phyloP scores from a whole-genome alignment of 2,113 vertebrate genomes.

The Ancistrus triradiatus region DNA sequence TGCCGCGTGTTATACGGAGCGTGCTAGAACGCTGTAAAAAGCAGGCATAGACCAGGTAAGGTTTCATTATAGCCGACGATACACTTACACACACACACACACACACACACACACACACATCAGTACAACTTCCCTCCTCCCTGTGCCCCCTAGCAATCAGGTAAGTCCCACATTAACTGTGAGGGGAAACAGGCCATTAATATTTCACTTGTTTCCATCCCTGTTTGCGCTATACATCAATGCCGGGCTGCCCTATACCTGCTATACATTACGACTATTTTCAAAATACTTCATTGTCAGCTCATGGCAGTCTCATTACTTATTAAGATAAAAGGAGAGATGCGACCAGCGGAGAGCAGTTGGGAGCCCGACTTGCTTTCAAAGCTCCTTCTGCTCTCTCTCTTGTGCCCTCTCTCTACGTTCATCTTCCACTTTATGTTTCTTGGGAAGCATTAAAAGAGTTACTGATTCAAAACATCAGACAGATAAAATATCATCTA shows the following conservation, averaged over 20 bases:
- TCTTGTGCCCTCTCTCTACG: slow-evolving; percentile 27
- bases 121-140: slow-evolving; percentile 30
- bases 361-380: slow-evolving; percentile 78
- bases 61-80: slow-evolving; percentile 16
- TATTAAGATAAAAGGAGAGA: slow-evolving; percentile 97
- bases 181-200: slow-evolving; percentile 81
- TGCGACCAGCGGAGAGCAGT: slow-evolving; percentile 73
- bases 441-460: slow-evolving; percentile 41
- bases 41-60: slow-evolving; percentile 33
- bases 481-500: neutral
- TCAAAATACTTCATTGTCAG: slow-evolving; percentile 99
- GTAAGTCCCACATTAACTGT: slow-evolving; percentile 75
- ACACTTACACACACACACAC: slow-evolving; percentile 13
- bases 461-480: too few relatives aligned
- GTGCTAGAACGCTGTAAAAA: slow-evolving; percentile 34
- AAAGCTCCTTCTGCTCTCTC: slow-evolving; percentile 52
- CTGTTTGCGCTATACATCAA: slow-evolving; percentile 94
- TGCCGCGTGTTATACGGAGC: slow-evolving; percentile 40
- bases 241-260: slow-evolving; percentile 89
- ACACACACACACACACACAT: slow-evolving; percentile 15
- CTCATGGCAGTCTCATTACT: slow-evolving; percentile 97
- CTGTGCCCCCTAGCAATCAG: slow-evolving; percentile 66
- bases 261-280: slow-evolving; percentile 99
- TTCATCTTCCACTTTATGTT: slow-evolving; percentile 36
- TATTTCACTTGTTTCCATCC: slow-evolving; percentile 93